A percentile compares a stretch with the other conserved stretches of the same genome.
Conservation (phyloP, 2,797 vertebrate genomes). For the Girardinus metallicus region DNA sequence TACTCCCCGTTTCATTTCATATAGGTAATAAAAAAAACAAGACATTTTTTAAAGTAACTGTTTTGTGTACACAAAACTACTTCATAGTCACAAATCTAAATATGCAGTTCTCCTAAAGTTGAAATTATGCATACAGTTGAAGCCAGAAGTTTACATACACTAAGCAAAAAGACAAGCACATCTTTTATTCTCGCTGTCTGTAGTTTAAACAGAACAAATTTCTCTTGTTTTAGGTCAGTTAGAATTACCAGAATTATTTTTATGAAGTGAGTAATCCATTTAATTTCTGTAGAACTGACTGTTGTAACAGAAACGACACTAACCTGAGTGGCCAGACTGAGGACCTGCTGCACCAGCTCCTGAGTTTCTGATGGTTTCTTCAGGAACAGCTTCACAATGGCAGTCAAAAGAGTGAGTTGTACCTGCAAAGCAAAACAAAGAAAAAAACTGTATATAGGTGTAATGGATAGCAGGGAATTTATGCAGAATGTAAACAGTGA, state of each 20-base stretch:
- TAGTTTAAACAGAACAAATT: too few relatives aligned
- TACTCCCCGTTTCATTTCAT: background rate
- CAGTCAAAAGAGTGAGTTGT: conserved; percentile 94
- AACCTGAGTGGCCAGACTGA: conserved; percentile 97
- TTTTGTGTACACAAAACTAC: background rate
- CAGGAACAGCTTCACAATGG: conserved; percentile 96
- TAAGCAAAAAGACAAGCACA: too few relatives aligned
- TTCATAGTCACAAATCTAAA: background rate
- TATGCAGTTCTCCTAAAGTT: too few relatives aligned
- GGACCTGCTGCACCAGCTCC: conserved; percentile 96
- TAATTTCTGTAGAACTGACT: background rate
- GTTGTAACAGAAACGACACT: background rate
- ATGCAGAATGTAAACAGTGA: background rate
- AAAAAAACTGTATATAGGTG: background rate
- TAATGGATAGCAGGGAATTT: background rate
- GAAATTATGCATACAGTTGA: too few relatives aligned
- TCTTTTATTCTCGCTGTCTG: too few relatives aligned
- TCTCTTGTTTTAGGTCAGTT: too few relatives aligned
- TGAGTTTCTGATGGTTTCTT: conserved; percentile 99
- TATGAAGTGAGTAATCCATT: background rate
- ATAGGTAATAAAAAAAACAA: background rate
- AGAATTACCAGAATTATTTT: too few relatives aligned
- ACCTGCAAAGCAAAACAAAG: conserved; percentile 78
- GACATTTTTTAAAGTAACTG: background rate
- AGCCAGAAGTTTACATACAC: too few relatives aligned